phyloP scores from a whole-genome alignment of 2,888 invertebrate genomes.

The Caenorhabditis doughertyi region DNA sequence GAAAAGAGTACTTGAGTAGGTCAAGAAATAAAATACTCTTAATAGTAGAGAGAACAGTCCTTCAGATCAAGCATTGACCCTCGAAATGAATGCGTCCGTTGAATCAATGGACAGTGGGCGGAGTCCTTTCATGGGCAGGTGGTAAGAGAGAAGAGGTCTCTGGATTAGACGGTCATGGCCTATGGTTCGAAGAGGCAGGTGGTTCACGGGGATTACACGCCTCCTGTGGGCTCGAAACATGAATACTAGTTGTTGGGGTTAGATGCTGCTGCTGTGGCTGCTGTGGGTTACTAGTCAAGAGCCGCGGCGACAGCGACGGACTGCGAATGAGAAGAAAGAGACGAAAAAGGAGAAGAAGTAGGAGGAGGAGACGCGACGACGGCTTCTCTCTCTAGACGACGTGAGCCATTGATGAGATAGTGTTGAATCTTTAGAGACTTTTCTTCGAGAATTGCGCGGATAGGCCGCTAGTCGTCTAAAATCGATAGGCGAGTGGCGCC shows the following conservation, averaged over 20 bases:
- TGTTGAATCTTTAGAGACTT: conserved; percentile 23
- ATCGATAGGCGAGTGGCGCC: conserved; percentile 48
- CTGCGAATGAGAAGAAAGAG: conserved; percentile 47
- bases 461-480: conserved; percentile 40
- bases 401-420: conserved; percentile 41
- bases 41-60: conserved; percentile 13
- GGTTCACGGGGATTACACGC: conserved; percentile 52
- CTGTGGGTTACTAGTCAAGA: conserved; percentile 59
- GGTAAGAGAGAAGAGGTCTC: conserved; percentile 32
- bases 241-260: conserved; percentile 38
- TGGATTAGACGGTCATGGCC: conserved; percentile 52
- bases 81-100: conserved; percentile 34
- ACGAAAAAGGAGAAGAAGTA: conserved; percentile 10
- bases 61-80: conserved; percentile 36
- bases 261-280: too few relatives aligned
- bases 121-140: conserved; percentile 42
- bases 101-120: conserved; percentile 41
- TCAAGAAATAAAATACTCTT: conserved; percentile 22
- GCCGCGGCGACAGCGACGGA: conserved; percentile 41
- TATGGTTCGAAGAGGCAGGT: conserved; percentile 29
- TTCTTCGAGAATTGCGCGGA: conserved; percentile 40
- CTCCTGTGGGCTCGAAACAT: conserved; percentile 49
- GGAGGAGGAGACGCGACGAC: conserved; percentile 30
- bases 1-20: conserved; percentile 38
- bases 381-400: conserved; percentile 49